Conservation (phyloP, 2,113 vertebrate species). For the Corythornis vintsioides region DNA sequence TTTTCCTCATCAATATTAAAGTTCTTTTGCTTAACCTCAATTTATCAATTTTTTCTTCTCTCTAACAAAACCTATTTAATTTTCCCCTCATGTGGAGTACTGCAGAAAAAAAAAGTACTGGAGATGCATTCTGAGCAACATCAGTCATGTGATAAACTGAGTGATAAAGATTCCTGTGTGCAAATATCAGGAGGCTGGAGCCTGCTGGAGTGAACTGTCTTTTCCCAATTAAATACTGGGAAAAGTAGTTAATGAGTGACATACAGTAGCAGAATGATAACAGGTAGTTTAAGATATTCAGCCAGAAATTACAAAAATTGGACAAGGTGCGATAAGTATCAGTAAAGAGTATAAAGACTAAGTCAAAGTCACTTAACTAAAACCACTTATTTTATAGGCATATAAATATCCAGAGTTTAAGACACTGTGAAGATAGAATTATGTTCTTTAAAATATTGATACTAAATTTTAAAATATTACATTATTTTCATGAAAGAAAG, state of each 20-base stretch:
- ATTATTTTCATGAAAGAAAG: no score
- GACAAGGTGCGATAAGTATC: not conserved
- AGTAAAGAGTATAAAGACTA: not conserved
- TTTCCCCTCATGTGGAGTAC: not conserved
- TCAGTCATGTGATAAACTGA: not conserved
- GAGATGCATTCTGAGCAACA: not conserved
- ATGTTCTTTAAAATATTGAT: not conserved
- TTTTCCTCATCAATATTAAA: not conserved
- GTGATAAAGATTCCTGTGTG: not conserved
- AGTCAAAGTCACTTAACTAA: not conserved
- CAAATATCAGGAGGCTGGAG: not conserved
- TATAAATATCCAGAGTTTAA: not conserved
- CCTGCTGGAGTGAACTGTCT: not conserved
- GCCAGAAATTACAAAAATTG: not conserved
- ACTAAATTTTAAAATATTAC: not conserved
- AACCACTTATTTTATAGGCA: not conserved
- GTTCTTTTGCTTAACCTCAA: not conserved
- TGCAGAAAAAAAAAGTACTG: not conserved
- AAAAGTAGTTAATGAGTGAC: not conserved
- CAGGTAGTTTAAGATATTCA: not conserved
- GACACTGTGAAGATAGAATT: not conserved
- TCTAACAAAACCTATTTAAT: not conserved
- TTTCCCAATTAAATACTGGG: not conserved
- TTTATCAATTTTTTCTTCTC: not conserved
- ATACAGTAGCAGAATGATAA: not conserved